A percentile compares a stretch with the other conserved stretches of the same genome.
phyloP scores from a whole-genome alignment of 2,797 vertebrate genomes.

The Hypotaenidia okinawae region DNA sequence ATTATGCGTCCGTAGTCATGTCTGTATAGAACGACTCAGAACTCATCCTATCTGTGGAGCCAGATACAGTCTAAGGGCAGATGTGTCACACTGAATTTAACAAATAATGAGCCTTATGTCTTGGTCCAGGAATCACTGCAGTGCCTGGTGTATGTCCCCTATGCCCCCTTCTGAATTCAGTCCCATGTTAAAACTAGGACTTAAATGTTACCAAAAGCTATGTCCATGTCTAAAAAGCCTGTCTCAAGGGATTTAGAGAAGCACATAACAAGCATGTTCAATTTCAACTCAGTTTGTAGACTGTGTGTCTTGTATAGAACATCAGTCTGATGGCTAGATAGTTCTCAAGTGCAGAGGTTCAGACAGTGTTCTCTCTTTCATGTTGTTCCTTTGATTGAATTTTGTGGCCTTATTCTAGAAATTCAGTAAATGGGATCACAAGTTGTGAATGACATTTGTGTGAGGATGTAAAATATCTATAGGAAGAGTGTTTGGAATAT shows the following conservation, averaged over 20 bases:
- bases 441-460: fast-evolving
- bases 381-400: neutral
- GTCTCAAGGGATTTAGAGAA: neutral
- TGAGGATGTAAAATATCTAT: neutral
- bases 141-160: neutral
- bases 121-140: neutral
- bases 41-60: neutral
- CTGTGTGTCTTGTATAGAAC: neutral
- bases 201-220: neutral
- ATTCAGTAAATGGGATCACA: neutral
- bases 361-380: neutral
- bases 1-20: neutral
- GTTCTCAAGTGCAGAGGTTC: neutral
- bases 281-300: neutral
- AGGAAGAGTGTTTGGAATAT: neutral
- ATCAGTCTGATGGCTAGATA: neutral
- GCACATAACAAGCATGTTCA: neutral
- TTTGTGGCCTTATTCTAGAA: neutral
- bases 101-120: neutral
- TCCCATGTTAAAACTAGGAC: neutral
- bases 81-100: neutral
- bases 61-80: neutral
- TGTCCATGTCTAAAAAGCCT: neutral
- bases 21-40: neutral
- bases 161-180: neutral